phyloP scores from a whole-genome alignment of 2,888 invertebrate genomes.

The Limnephilus auricula region DNA sequence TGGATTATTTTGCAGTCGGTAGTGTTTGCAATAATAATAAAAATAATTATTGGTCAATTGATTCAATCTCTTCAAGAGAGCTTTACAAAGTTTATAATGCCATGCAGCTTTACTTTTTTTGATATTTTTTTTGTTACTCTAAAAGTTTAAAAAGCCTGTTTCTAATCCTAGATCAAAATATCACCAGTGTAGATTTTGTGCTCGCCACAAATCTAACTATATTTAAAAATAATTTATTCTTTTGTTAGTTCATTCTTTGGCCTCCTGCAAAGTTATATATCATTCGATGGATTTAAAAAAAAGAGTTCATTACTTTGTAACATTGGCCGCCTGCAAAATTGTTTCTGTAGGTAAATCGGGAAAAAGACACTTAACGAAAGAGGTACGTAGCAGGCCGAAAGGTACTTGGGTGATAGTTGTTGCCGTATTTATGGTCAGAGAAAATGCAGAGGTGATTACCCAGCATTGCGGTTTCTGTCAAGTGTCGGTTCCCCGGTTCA shows the following conservation, averaged over 20 bases:
- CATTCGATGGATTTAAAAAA: no score
- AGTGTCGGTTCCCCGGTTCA: conserved; percentile 24
- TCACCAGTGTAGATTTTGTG: no score
- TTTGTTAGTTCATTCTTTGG: neutral
- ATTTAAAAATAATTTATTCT: neutral
- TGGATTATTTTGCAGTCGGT: no score
- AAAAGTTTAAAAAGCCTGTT: no score
- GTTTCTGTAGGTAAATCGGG: neutral
- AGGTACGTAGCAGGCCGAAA: neutral
- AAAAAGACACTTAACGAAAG: neutral
- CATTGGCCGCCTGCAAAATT: neutral
- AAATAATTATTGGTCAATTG: no score
- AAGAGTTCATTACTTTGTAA: neutral
- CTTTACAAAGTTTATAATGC: no score
- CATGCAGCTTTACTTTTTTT: no score
- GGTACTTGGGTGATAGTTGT: neutral
- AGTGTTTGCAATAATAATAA: no score
- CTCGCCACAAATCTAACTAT: no score
- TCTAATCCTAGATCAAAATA: no score
- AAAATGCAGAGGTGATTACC: conserved; percentile 18
- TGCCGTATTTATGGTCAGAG: conserved; percentile 34
- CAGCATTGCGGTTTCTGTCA: conserved; percentile 54
- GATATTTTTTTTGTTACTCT: no score
- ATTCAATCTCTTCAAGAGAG: no score
- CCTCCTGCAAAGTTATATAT: neutral